Evolutionary conservation across 53 echinoderm and acorn worm genomes (phyloP), one percentile per base, ranked within the genome.

Genomic region (Arbacia lixula): DNA sequence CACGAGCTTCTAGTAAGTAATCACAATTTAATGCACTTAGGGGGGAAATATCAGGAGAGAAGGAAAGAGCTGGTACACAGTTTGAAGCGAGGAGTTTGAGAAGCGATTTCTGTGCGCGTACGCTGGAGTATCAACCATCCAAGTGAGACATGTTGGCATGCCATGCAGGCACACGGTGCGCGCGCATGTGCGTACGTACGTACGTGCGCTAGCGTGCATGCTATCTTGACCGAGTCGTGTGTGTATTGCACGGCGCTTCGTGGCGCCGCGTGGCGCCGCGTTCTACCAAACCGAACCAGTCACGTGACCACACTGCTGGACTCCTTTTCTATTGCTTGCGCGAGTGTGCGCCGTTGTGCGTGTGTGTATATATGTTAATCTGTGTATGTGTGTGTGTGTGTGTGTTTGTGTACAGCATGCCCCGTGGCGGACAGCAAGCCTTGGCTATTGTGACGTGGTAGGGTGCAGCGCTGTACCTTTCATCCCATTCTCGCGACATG

Each of bases 21-120:
- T 91, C 87, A 91, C 91, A 91, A 91, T 91, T 87, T 91, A 91
- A 91, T 91, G 79, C 86, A 90, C 90, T 90, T 90, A 90, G 83
- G 66, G 82, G n/a, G 86, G 83, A 90, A 78, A 72, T 85, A 86
- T 86, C 86, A 87, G 67, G 74, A 86, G 85, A 85, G 85, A 86
- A 57, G 85, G 86, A 72, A 57, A 46, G 42, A 30, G 43, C 27
- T 29, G 73, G 28, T 32, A 16, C 50, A 12, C 30, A 50, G 25
- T 51, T 51, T 34, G 74, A 74, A 57, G 85, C 60, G 17, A 3
- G 50, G 25, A 17, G 46, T 33, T 36, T n/a, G 46, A 22, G 60
- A 54, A 71, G 60, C 9, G 51, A 26, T 49, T 66, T 67, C 53
- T 52, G 68, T 57, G 66, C 81, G 71, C 87, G 87, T 57, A 56